phyloP scores from a whole-genome alignment of 2,113 vertebrate species.

The Takifugu bimaculatus region DNA sequence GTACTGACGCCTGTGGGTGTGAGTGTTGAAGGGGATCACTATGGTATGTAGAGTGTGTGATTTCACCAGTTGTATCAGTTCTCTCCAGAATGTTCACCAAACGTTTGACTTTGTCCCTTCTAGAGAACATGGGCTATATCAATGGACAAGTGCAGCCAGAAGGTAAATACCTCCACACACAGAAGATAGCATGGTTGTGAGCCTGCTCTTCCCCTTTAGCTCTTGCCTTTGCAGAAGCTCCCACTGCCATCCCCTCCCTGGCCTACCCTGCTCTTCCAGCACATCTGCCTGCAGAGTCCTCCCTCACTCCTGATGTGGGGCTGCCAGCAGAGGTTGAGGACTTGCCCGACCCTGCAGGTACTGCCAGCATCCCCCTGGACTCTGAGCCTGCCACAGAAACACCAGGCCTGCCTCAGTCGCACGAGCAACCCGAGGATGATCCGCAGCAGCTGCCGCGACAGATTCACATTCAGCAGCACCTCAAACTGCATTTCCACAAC shows the following conservation, averaged over 20 bases:
- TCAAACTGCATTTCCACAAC: conserved; percentile 68
- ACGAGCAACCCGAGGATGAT: conserved; percentile 32
- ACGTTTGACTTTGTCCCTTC: conserved; percentile 23
- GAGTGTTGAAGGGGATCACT: conserved; percentile 25
- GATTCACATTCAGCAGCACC: conserved; percentile 73
- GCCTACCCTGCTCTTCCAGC: conserved; percentile 28
- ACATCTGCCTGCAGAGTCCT: conserved; percentile 21
- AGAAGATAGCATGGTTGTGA: no score
- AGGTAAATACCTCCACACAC: conserved; percentile 47
- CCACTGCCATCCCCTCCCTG: conserved; percentile 17
- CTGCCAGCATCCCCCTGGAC: neutral
- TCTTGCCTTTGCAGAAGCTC: conserved; percentile 28
- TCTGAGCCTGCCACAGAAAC: conserved; percentile 16
- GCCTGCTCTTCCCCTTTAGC: conserved; percentile 1
- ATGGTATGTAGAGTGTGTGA: conserved; percentile 22
- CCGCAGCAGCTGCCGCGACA: conserved; percentile 55
- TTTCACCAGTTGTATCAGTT: conserved; percentile 2
- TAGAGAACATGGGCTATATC: conserved; percentile 63
- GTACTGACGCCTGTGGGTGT: conserved; percentile 17
- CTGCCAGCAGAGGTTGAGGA: conserved; percentile 17
- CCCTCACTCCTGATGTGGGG: conserved; percentile 21
- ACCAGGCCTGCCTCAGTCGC: conserved; percentile 7
- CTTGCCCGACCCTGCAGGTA: neutral
- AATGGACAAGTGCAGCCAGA: conserved; percentile 65
- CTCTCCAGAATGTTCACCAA: neutral